Conservation (phyloP, 2,888 invertebrate species). For the Caenorhabditis sp. region DNA sequence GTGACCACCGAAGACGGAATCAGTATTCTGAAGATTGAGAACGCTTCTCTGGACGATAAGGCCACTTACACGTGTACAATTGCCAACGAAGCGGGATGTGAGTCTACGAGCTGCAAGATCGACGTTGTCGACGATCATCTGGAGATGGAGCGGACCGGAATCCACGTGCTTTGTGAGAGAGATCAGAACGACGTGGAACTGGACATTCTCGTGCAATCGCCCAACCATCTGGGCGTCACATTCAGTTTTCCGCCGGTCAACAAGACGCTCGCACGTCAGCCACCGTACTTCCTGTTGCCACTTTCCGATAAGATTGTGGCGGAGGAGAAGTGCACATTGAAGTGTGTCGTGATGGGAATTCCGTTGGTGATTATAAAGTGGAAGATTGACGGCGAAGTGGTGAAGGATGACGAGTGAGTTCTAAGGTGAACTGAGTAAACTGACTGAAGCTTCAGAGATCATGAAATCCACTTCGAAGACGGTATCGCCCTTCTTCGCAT, state of each 20-base stretch:
- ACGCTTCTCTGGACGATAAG: constrained; percentile 84
- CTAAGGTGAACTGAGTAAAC: not conserved
- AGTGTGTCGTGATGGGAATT: constrained; percentile 78
- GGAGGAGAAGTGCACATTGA: constrained; percentile 51
- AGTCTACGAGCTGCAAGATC: constrained; percentile 82
- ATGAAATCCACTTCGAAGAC: constrained; percentile 66
- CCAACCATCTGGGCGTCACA: constrained; percentile 47
- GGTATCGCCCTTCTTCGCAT: constrained; percentile 65
- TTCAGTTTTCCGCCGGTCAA: constrained; percentile 49
- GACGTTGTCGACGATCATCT: constrained; percentile 68
- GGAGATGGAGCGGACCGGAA: constrained; percentile 59
- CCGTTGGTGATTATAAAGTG: constrained; percentile 78
- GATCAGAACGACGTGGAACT: constrained; percentile 69
- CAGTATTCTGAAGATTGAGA: constrained; percentile 67
- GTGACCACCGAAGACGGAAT: constrained; percentile 76
- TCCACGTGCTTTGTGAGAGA: constrained; percentile 67
- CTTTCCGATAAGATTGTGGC: constrained; percentile 28
- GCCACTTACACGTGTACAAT: constrained; percentile 90
- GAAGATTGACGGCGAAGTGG: constrained; percentile 67
- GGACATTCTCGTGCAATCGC: constrained; percentile 68
- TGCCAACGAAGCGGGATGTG: constrained; percentile 88
- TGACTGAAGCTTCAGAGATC: constrained; percentile 41
- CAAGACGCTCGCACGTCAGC: constrained; percentile 40
- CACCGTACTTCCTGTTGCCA: constrained; percentile 53
- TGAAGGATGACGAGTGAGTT: constrained; percentile 36